Percentiles rank a stretch among this genome's conserved stretches.
Evolutionary conservation across 2,113 vertebrate species (phyloP).

Genomic region (Galbula dea): DNA sequence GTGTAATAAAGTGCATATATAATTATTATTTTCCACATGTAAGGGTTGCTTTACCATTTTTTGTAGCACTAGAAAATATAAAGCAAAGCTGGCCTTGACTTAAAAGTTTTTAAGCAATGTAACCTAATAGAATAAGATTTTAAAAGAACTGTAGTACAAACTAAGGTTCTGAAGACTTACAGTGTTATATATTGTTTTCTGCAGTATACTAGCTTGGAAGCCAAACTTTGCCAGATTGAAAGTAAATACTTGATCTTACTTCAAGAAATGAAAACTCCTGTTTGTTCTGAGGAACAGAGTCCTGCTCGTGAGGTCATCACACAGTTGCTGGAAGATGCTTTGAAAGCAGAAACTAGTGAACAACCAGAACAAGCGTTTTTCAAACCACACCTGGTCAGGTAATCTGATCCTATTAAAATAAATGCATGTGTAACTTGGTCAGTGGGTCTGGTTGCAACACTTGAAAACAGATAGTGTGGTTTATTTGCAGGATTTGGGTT

Average conservation of each 20-base stretch:
- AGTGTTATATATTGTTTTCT: not conserved
- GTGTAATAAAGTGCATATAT: not conserved
- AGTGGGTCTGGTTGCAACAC: not conserved
- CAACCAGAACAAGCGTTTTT: constrained; percentile 84
- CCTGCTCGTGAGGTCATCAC: constrained; percentile 86
- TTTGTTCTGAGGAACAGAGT: constrained; percentile 85
- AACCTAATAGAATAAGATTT: not conserved
- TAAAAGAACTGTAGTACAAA: not conserved
- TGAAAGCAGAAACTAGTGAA: constrained; percentile 85
- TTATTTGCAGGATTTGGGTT: not conserved
- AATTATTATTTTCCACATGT: not conserved
- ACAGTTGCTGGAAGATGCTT: constrained; percentile 89
- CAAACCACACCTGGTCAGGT: constrained; percentile 93
- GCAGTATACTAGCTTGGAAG: constrained; percentile 88
- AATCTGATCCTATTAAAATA: not conserved
- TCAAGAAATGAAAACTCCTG: constrained; percentile 89
- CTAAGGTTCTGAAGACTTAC: not conserved
- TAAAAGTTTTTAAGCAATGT: not conserved
- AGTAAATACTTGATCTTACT: constrained; percentile 95
- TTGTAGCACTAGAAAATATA: not conserved
- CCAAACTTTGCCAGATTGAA: constrained; percentile 95
- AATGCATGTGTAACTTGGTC: not conserved
- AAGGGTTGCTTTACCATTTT: not conserved
- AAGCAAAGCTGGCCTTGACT: not conserved
- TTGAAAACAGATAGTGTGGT: not conserved